phyloP scores from a whole-genome alignment of 2,797 vertebrate species.

The Dallia pectoralis region DNA sequence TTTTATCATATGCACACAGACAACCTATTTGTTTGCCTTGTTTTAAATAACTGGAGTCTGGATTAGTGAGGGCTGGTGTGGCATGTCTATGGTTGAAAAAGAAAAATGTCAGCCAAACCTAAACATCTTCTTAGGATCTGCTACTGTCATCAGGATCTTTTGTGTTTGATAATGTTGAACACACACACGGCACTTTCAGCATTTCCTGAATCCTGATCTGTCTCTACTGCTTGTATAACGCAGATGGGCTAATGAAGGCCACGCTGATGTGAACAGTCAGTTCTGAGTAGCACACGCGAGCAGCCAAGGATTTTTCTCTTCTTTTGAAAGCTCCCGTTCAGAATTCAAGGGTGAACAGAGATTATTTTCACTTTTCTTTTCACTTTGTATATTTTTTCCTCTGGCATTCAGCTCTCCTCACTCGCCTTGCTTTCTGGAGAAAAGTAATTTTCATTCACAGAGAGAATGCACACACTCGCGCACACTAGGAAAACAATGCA shows the following conservation, averaged over 20 bases:
- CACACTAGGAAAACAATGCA: slow-evolving; percentile 62
- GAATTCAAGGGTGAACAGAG: slow-evolving; percentile 68
- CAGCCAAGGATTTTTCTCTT: slow-evolving; percentile 36
- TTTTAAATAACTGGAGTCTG: slow-evolving; percentile 43
- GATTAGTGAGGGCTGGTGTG: slow-evolving; percentile 34
- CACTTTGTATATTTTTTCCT: slow-evolving; percentile 42
- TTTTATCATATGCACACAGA: background rate
- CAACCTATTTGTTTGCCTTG: slow-evolving; percentile 31
- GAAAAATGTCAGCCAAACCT: slow-evolving; percentile 16
- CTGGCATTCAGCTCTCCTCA: slow-evolving; percentile 57
- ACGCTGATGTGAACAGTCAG: slow-evolving; percentile 53
- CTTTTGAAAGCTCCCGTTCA: slow-evolving; percentile 46
- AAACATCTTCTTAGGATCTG: slow-evolving; percentile 48
- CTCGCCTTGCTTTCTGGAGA: slow-evolving; percentile 56
- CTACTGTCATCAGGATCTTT: slow-evolving; percentile 60
- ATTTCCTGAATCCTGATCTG: slow-evolving; percentile 48
- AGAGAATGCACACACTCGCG: slow-evolving; percentile 51
- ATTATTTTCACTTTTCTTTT: slow-evolving; percentile 49
- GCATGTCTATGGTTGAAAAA: slow-evolving; percentile 40
- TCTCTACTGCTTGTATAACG: slow-evolving; percentile 53
- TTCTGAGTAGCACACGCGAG: slow-evolving; percentile 44
- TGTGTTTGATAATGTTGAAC: slow-evolving; percentile 45
- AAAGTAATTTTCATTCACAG: slow-evolving; percentile 73
- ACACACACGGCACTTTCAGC: slow-evolving; percentile 20
- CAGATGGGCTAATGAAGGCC: slow-evolving; percentile 60